Percentiles rank a stretch among this genome's conserved stretches.
phyloP scores from a whole-genome alignment of 2,113 vertebrate genomes.

The Prolemur simus region DNA sequence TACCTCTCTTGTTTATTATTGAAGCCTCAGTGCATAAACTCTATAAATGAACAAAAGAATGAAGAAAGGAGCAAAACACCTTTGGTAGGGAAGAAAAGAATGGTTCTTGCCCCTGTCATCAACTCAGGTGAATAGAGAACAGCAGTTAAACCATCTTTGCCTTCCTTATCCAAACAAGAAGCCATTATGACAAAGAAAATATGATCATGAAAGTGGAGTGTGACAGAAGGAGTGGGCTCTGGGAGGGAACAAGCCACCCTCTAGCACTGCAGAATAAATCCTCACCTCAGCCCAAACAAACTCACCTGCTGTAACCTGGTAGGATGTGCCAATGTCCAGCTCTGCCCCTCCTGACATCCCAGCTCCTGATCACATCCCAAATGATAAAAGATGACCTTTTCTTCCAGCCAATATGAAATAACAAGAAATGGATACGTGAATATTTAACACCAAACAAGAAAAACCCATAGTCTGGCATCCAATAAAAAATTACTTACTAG shows the following conservation, averaged over 20 bases:
- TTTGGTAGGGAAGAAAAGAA: background rate
- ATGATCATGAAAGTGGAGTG: background rate
- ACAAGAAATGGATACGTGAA: background rate
- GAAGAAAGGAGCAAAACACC: background rate
- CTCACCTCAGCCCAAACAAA: background rate
- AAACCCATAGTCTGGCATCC: background rate
- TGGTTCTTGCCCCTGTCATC: background rate
- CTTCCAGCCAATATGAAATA: background rate
- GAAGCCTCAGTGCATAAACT: background rate
- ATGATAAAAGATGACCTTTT: background rate
- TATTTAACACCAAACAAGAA: background rate
- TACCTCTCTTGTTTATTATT: background rate
- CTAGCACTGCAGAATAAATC: background rate
- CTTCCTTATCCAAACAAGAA: slow-evolving; percentile 29
- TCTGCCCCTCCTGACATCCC: background rate
- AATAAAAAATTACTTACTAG: background rate
- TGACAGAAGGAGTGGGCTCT: background rate
- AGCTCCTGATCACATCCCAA: background rate
- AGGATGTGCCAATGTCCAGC: background rate
- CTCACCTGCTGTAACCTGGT: background rate
- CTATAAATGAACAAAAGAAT: background rate
- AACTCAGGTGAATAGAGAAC: background rate
- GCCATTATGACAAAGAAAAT: background rate
- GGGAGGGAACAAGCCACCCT: background rate
- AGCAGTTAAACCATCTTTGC: background rate